A percentile compares a stretch with the other conserved stretches of the same genome.
phyloP scores from a whole-genome alignment of 2,888 invertebrate species.

The Caenorhabditis zanzibari region DNA sequence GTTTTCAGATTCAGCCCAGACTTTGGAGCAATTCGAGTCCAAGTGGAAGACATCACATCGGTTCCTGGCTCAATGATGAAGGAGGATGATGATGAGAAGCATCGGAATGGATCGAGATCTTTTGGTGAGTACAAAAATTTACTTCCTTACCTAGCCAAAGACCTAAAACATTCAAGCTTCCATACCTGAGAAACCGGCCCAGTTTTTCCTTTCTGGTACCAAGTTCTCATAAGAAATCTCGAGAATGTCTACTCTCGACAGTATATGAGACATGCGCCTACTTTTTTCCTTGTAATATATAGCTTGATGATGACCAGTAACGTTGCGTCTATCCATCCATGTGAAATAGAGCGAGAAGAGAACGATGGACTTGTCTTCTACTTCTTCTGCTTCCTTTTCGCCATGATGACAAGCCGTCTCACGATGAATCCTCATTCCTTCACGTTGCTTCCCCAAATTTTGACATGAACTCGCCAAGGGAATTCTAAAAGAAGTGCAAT shows the following conservation, averaged over 20 bases:
- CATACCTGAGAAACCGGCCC: not conserved
- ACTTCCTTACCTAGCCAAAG: too few relatives aligned
- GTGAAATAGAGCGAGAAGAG: constrained; percentile 64
- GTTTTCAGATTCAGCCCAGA: constrained; percentile 59
- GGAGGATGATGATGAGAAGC: constrained; percentile 47
- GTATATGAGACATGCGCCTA: constrained; percentile 53
- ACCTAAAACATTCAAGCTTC: too few relatives aligned
- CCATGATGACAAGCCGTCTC: constrained; percentile 52
- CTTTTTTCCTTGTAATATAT: constrained; percentile 25
- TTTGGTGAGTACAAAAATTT: constrained; percentile 31
- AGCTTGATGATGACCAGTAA: constrained; percentile 59
- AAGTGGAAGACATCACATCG: constrained; percentile 65
- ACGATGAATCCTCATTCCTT: constrained; percentile 43
- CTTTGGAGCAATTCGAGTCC: constrained; percentile 64
- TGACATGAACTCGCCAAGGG: constrained; percentile 8
- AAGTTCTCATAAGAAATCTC: not conserved
- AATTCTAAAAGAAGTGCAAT: constrained; percentile 22
- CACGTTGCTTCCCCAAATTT: constrained; percentile 24
- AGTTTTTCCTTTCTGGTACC: not conserved
- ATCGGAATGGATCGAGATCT: not conserved
- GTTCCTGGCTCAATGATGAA: constrained; percentile 25
- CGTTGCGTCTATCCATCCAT: constrained; percentile 35
- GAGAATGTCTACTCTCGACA: constrained; percentile 25
- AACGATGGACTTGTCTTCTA: constrained; percentile 49
- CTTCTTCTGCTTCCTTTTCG: not conserved